These are phyloP conservation scores for Rhimphoctona megacephalus DNA, from an alignment of 2,888 invertebrate species.

Conservation along the genomic window DNA sequence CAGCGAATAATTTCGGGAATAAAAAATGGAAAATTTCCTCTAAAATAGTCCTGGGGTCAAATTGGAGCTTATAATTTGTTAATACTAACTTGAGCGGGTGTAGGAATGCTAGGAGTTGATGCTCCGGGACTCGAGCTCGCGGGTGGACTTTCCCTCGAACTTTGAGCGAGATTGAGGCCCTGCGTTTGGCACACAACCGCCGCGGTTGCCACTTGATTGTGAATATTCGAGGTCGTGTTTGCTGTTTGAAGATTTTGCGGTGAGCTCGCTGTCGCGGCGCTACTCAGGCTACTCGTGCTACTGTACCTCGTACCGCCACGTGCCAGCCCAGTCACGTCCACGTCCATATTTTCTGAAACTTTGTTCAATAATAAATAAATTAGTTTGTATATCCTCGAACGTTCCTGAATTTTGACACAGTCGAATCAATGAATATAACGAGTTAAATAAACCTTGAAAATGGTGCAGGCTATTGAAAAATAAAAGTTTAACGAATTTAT, in stretches of 20 bases:
- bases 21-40: not conserved
- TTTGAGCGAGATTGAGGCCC: slow-evolving; percentile 82
- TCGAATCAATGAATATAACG: too few relatives aligned
- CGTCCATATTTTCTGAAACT: slow-evolving; percentile 81
- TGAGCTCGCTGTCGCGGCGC: slow-evolving; percentile 85
- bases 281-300: slow-evolving; percentile 86
- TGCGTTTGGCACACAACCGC: slow-evolving; percentile 83
- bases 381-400: not conserved
- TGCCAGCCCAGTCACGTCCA: slow-evolving; percentile 80
- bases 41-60: not conserved
- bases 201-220: slow-evolving; percentile 81
- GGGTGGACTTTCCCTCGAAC: slow-evolving; percentile 83
- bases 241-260: slow-evolving; percentile 82
- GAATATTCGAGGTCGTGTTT: slow-evolving; percentile 75
- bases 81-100: slow-evolving; percentile 80
- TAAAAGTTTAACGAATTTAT: not conserved
- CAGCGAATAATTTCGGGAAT: not conserved
- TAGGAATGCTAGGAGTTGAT: slow-evolving; percentile 82
- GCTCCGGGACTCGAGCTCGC: slow-evolving; percentile 81
- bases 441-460: too few relatives aligned
- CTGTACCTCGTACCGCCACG: slow-evolving; percentile 85
- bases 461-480: too few relatives aligned
- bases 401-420: not conserved
- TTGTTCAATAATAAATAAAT: not conserved
- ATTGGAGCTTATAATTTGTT: not conserved